phyloP scores from a whole-genome alignment of 2,113 vertebrate genomes.

The Hemicordylus capensis region DNA sequence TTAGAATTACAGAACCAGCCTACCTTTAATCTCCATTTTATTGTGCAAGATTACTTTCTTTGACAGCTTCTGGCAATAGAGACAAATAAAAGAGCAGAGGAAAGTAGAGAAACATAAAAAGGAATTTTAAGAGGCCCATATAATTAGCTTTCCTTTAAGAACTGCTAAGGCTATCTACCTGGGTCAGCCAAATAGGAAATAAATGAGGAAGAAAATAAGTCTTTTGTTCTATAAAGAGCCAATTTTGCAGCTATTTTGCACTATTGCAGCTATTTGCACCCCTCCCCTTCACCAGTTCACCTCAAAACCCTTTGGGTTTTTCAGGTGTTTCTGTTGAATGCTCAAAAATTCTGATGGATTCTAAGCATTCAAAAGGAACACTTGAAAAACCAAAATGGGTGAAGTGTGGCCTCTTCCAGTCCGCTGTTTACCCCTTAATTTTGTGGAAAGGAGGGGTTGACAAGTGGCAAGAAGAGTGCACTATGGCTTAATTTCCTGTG shows the following conservation, averaged over 20 bases:
- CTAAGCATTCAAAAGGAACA: neutral
- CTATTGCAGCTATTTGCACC: neutral
- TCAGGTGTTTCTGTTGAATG: neutral
- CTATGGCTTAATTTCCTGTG: neutral
- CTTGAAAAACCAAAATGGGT: neutral
- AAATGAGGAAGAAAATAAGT: slow-evolving; percentile 14
- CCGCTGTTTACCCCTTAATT: neutral
- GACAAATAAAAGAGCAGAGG: slow-evolving; percentile 19
- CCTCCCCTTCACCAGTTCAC: neutral
- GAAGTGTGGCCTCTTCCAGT: neutral
- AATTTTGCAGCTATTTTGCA: neutral
- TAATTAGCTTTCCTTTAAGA: slow-evolving; percentile 50
- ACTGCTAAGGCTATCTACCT: neutral
- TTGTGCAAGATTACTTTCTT: slow-evolving; percentile 22
- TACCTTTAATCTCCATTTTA: slow-evolving; percentile 48
- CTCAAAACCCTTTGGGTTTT: neutral
- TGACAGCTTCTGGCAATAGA: slow-evolving; percentile 34
- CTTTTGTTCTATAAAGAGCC: neutral
- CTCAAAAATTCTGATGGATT: neutral
- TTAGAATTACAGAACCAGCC: slow-evolving; percentile 1
- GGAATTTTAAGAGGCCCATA: neutral
- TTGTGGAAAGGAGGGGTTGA: no score
- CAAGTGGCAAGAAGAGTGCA: no score
- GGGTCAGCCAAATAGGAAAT: slow-evolving; percentile 22
- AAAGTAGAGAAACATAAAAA: slow-evolving; percentile 20